Evolutionary conservation across 2,113 vertebrate species (phyloP).

Genomic region (Perca fluviatilis): DNA sequence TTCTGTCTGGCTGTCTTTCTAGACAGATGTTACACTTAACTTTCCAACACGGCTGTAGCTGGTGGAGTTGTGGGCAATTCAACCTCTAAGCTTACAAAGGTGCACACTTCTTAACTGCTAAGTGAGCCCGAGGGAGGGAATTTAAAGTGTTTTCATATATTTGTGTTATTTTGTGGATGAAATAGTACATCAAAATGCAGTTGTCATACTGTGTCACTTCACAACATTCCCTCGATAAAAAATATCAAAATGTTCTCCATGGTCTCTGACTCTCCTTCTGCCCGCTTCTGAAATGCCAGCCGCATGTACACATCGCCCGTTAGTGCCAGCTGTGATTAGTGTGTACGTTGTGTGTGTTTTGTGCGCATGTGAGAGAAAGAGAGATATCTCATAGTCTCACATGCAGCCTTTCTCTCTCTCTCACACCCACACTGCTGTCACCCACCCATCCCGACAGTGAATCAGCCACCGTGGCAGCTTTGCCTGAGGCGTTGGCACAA

Average conservation of each 20-base stretch:
- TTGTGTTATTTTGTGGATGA: constrained; percentile 16
- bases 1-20: constrained; percentile 61
- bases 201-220: constrained; percentile 62
- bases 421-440: constrained; percentile 78
- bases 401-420: constrained; percentile 66
- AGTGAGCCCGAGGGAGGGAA: constrained; percentile 26
- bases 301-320: constrained; percentile 72
- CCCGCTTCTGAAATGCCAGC: constrained; percentile 69
- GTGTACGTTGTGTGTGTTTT: constrained; percentile 68
- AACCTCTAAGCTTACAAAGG: constrained; percentile 58
- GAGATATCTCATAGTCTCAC: constrained; percentile 70
- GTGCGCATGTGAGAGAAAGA: constrained; percentile 67
- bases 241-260: constrained; percentile 53
- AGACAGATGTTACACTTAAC: constrained; percentile 80
- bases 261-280: constrained; percentile 68
- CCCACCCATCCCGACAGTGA: constrained; percentile 74
- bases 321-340: constrained; percentile 79
- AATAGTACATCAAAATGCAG: constrained; percentile 52
- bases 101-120: constrained; percentile 45
- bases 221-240: constrained; percentile 45
- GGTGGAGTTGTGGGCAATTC: constrained; percentile 53
- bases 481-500: constrained; percentile 82
- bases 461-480: constrained; percentile 79
- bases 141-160: constrained; percentile 12
- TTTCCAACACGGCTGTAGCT: constrained; percentile 52